Evolutionary conservation across 2,888 invertebrate species (phyloP), one percentile per base, ranked within the genome.

Genomic region (Sericinus montela): DNA sequence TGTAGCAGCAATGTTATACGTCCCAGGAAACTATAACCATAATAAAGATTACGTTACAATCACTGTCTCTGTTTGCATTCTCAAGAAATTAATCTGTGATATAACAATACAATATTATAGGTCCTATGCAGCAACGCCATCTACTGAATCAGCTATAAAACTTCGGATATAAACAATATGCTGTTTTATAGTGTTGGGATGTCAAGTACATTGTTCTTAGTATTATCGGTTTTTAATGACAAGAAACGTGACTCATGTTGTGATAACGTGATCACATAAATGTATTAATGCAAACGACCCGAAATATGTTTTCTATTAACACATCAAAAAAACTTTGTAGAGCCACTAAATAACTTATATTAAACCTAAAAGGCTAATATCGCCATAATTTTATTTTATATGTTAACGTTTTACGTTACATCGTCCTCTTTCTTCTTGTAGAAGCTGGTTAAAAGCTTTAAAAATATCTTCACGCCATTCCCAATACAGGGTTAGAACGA

Each of bases 191-290:
- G 29, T n/a, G 28, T 29, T 29, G 3, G 19, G 37, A 45, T 29
- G 37, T 37, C 11, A 15, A 28, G 8, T n/a, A 14, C 10, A 30
- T 30, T 29, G 29, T 37, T 37, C 25, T 36, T 37, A 11, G 34
- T 23, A 28, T 28, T 29, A 3, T 19, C 16, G 4, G 11, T 28
- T 45, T 29, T 37, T 45, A 37, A 37, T 36, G 36, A 45, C 28
- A 16, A n/a, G 44, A 16, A 45, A 36, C 29, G 28, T 45, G 44
- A 45, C 8, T 45, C 44, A 45, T 29, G 19, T n/a, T 13, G n/a
- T 13, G 34, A 42, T 42, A 42, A 34, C 42, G 9, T 14, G 23
- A 19, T 23, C 32, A 42, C 23, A 11, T 11, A 34, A 34, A 13
- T 30, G 11, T 11, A 30, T 5, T 25, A 8, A 5, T 25, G n/a